Base-by-base conservation (phyloP, 2,113 vertebrate species). In the Leuciscus idus region DNA sequence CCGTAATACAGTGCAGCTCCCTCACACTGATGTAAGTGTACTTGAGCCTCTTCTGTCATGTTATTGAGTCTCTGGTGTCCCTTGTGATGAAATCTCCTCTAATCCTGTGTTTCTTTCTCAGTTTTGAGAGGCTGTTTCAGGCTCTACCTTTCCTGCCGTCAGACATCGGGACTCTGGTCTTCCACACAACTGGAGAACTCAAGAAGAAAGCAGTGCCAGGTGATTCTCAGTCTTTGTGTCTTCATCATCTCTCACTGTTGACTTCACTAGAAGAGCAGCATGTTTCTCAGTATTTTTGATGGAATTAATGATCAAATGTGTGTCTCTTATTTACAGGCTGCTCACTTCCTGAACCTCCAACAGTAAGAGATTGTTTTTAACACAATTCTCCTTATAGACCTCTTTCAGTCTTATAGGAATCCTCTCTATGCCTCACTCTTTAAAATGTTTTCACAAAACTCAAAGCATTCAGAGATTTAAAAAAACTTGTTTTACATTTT, bases 321-420 rank as follows among this genome's bases (percentile, higher is more conserved):
- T 74, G 5, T 75, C 13, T 75, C 2, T 75, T 75, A 75, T 50
- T 75, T 50, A 28, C 13, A 75, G 73, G 1, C 12, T 75, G 73
- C n/a, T 7, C 12, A 36, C 73, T 75, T 75, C 46, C 73, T 75
- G 23, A 48, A 75, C n/a, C 23, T 48, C n/a, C 46, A 75, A 50
- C 39, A 75, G 73, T 75, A 75, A 75, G 73, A 50, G 15, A 28
- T 72, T 72, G 13, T 66, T 66, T 64, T 30, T 8, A 33, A 33
- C 4, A 6, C 13, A 66, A 12, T 39, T 26, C 23, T 52, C 46
- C 2, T 52, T 52, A 8, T 76, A 1, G 30, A 4, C 30, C n/a
- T 30, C 1, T 3, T 21, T 21, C 30, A 3, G 30, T 36, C 30
- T 17, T 33, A 36, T 1, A 36, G 1, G 17, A 36, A 4, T 39